phyloP scores from a whole-genome alignment of 1,140 invertebrate species.

The Maniola jurtina region DNA sequence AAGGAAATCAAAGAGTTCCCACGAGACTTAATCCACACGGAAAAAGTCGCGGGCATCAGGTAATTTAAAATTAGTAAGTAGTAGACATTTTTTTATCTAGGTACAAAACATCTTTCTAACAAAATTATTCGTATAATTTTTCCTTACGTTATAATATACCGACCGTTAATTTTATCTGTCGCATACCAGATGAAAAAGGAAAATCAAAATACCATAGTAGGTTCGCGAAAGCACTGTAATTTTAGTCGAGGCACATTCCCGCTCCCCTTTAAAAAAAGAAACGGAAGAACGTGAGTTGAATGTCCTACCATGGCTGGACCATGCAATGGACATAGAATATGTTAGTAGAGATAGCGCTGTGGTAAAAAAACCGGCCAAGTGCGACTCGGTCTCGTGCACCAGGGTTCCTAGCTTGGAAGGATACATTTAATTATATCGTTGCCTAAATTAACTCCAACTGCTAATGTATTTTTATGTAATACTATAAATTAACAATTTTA shows the following conservation, averaged over 20 bases:
- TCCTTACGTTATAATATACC: neutral
- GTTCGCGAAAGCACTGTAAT: constrained; percentile 67
- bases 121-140: neutral
- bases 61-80: no score
- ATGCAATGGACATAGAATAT: constrained; percentile 61
- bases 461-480: no score
- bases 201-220: constrained; percentile 59
- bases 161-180: constrained; percentile 7
- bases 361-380: constrained; percentile 29
- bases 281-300: constrained; percentile 58
- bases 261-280: constrained; percentile 58
- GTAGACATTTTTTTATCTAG: no score
- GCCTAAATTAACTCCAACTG: no score
- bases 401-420: no score
- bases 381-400: no score
- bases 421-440: no score
- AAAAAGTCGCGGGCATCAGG: no score
- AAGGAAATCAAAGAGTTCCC: no score
- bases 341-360: constrained; percentile 47
- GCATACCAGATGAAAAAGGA: constrained; percentile 41
- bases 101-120: neutral
- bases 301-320: constrained; percentile 40
- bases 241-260: constrained; percentile 65
- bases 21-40: no score
- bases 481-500: no score